Evolutionary conservation across 2,113 vertebrate species (phyloP).

Genomic region (Pluvialis apricaria): DNA sequence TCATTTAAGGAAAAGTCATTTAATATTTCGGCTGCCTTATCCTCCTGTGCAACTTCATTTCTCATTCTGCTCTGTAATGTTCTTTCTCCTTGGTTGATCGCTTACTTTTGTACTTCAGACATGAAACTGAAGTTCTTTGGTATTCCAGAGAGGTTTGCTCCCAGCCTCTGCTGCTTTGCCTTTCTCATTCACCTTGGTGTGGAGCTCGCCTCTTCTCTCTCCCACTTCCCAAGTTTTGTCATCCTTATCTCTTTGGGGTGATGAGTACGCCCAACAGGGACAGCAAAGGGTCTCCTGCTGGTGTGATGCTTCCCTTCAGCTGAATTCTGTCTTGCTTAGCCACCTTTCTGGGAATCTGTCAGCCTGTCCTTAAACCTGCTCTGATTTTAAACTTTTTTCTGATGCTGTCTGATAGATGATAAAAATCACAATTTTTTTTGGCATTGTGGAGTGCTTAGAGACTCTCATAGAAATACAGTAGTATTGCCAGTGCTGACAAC

Average conservation of each 20-base stretch:
- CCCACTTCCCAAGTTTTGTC: not conserved
- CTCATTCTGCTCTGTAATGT: slow-evolving; percentile 58
- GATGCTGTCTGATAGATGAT: not conserved
- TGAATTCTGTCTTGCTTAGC: not conserved
- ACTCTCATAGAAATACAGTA: not conserved
- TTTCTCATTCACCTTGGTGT: slow-evolving; percentile 5
- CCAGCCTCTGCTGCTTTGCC: not conserved
- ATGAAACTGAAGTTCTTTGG: slow-evolving; percentile 52
- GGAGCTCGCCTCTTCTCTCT: not conserved
- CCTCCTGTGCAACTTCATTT: slow-evolving; percentile 42
- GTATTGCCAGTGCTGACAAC: not conserved
- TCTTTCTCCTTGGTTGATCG: slow-evolving; percentile 65
- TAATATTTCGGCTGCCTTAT: slow-evolving; percentile 37
- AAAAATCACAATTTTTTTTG: not conserved
- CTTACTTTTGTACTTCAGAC: slow-evolving; percentile 56
- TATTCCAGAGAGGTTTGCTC: slow-evolving; percentile 50
- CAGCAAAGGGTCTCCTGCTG: not conserved
- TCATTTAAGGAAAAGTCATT: slow-evolving; percentile 35
- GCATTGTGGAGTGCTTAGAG: not conserved
- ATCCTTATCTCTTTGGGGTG: not conserved
- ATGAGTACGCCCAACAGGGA: accelerated
- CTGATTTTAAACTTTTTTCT: not conserved
- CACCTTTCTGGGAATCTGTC: not conserved
- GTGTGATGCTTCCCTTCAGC: not conserved
- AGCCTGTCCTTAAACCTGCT: not conserved